phyloP scores from a whole-genome alignment of 2,113 vertebrate genomes.

The Prionailurus viverrinus region DNA sequence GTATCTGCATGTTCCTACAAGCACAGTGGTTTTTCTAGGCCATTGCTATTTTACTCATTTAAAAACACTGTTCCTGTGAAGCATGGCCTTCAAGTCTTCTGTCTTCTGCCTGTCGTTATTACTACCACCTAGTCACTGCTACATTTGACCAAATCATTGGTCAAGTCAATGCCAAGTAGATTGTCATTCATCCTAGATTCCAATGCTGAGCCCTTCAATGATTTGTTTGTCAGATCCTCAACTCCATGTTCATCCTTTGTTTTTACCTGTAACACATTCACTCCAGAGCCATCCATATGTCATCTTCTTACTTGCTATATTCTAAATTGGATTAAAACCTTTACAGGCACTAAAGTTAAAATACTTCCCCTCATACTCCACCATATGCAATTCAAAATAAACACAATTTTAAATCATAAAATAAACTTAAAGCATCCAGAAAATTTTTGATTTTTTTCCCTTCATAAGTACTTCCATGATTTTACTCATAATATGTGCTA shows the following conservation, averaged over 20 bases:
- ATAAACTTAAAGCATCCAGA: background rate
- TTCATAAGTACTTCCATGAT: background rate
- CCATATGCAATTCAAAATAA: background rate
- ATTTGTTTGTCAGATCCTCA: background rate
- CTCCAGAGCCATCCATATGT: background rate
- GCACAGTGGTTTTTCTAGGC: background rate
- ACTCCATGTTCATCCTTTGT: background rate
- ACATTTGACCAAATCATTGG: background rate
- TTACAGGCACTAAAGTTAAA: background rate
- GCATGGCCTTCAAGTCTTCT: background rate
- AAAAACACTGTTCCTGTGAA: background rate
- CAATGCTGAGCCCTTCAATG: background rate
- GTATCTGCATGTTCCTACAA: background rate
- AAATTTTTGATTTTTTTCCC: background rate
- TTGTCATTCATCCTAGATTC: background rate
- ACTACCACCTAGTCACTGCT: background rate
- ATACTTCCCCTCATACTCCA: background rate
- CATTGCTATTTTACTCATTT: background rate
- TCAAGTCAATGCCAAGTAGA: background rate
- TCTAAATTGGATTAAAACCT: constrained; percentile 4
- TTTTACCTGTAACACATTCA: constrained; percentile 24
- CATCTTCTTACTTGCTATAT: background rate
- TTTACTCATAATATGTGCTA: background rate
- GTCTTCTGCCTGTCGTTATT: background rate
- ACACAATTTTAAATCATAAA: background rate